Percentiles rank a stretch among this genome's conserved stretches.
Conservation (phyloP, 2,888 invertebrate genomes). For the Lasiommata megera region DNA sequence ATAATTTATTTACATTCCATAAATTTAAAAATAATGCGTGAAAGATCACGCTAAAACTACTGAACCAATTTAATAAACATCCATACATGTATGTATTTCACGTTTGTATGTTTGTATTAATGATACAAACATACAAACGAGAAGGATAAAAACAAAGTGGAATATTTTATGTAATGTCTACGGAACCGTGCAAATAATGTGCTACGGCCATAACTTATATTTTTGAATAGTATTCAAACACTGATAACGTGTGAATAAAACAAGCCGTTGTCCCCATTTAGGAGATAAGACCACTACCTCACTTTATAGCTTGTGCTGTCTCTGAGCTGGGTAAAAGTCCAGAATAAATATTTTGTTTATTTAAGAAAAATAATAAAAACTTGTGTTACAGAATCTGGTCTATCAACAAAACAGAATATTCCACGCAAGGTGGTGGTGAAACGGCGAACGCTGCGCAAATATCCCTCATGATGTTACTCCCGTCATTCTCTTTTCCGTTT, state of each 20-base stretch:
- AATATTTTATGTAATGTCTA: too few relatives aligned
- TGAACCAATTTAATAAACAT: too few relatives aligned
- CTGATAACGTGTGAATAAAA: background rate
- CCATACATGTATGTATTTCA: too few relatives aligned
- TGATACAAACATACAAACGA: too few relatives aligned
- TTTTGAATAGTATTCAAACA: background rate
- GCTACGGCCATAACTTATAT: background rate
- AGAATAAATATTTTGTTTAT: too few relatives aligned
- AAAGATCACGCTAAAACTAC: too few relatives aligned
- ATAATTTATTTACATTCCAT: too few relatives aligned
- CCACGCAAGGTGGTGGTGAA: conserved; percentile 27
- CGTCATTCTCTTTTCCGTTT: conserved; percentile 24
- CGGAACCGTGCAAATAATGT: background rate
- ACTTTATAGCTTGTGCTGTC: too few relatives aligned
- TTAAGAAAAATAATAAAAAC: background rate
- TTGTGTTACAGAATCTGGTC: background rate
- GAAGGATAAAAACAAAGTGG: too few relatives aligned
- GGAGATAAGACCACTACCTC: background rate
- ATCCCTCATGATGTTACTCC: conserved; percentile 20
- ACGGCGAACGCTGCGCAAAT: conserved; percentile 32
- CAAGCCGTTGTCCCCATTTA: conserved; percentile 1
- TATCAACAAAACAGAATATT: background rate
- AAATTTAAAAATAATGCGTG: too few relatives aligned
- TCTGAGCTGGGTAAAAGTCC: too few relatives aligned
- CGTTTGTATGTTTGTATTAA: too few relatives aligned